Base-by-base conservation (phyloP, 2,113 vertebrate species). In the Anseranas semipalmata region DNA sequence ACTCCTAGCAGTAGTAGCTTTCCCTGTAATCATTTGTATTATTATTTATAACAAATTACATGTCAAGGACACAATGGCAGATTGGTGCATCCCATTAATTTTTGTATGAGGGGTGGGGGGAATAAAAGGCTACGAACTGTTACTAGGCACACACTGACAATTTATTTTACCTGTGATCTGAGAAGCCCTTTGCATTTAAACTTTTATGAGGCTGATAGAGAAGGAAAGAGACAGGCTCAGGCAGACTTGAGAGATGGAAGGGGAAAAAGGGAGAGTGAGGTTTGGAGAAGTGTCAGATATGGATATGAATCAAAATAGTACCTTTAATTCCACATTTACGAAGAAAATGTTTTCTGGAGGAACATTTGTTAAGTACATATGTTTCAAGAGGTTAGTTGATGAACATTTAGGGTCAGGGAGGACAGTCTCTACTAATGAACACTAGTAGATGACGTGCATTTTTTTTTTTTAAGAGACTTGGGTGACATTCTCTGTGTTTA, bases 31-130 rank as follows among this genome's bases (percentile, higher is more conserved):
- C 35, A 96, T 97, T 96, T 97, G 92, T 97, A 96, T 94, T 96
- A 95, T 97, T 97, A 97, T 97, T 96, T 96, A 73, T 92, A 95
- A 96, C 90, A 97, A 96, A 97, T 97, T 96, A 66, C 48, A 22
- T 78, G 87, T 95, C 95, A 97, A 97, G 89, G 94, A 70, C 82
- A 92, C 82, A 90, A 95, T 93, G 87, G 73, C 77, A 95, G 62
- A 90, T 46, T 85, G 81, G 93, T 90, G 67, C 81, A 90, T 88
- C 43, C 88, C 75, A 96, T 97, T 97, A 93, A 91, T 94, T 95
- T 97, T 97, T 87, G 79, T 87, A 84, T 62, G 45, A 83, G 30
- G 80, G 74, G 88, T 76, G 56, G 56, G 79, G 76, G 79, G 39
- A 52, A 93, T 93, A 90, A 95, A 97, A 95, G 33, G 18, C 46